Conservation (phyloP, 2,797 vertebrate genomes). For the Hoplostethus mediterraneus region DNA sequence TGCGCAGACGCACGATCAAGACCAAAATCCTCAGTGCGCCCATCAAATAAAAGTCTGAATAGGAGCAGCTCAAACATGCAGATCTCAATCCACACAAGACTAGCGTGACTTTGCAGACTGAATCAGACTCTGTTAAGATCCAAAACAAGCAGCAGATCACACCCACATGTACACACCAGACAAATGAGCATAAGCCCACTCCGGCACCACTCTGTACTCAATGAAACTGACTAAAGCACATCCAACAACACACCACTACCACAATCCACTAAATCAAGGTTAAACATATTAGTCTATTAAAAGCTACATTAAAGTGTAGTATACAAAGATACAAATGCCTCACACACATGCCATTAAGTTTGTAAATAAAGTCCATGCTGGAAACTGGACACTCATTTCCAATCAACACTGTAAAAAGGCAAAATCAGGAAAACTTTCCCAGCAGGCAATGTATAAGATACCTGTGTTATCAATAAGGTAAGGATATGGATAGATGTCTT, state of each 20-base stretch:
- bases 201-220: background rate
- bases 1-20: too few relatives aligned
- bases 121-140: background rate
- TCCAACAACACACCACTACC: background rate
- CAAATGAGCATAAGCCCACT: slow-evolving; percentile 8
- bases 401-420: slow-evolving; percentile 41
- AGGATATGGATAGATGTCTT: slow-evolving; percentile 88
- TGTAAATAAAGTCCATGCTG: slow-evolving; percentile 20
- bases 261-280: background rate
- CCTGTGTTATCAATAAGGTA: slow-evolving; percentile 87
- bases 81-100: too few relatives aligned
- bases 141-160: too few relatives aligned
- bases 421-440: slow-evolving; percentile 19
- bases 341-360: slow-evolving; percentile 64
- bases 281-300: background rate
- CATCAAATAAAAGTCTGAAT: too few relatives aligned
- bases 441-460: slow-evolving; percentile 64
- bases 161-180: slow-evolving; percentile 8
- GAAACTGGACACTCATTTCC: background rate
- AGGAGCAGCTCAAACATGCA: too few relatives aligned
- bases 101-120: background rate
- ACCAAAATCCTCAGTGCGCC: too few relatives aligned
- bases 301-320: slow-evolving; percentile 25
- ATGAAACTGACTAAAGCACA: background rate
- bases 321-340: slow-evolving; percentile 13